Evolutionary conservation across 2,113 vertebrate species (phyloP), one percentile per base, ranked within the genome.

Genomic region (Pleuronectes platessa): DNA sequence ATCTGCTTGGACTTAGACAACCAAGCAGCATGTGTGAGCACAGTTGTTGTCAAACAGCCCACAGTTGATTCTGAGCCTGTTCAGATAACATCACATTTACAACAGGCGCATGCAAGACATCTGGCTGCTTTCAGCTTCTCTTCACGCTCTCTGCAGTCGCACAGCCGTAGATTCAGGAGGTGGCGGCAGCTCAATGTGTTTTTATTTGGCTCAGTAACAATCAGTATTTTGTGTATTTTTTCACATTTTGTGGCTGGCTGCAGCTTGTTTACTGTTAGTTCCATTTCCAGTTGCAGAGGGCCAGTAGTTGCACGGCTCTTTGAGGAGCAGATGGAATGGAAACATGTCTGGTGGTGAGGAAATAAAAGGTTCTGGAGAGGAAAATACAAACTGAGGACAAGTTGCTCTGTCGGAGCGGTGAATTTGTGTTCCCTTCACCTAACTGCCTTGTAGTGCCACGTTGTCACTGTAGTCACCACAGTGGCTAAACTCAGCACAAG

Each of bases 361-460:
- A 64, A 72, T 3, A 61, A 35, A 58, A 10, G 35, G 21, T 10
- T 69, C 31, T 27, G 53, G 15, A 59, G 0, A 5, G 51, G 20
- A 54, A 54, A 54, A 9, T 54, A 51, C 21, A 20, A 61, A 54
- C n/a, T 21, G 18, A 45, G 27, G 24, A 54, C 45, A 54, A 17
- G 17, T 61, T n/a, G 66, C n/a, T 24, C 12, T 21, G 54, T 62
- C 45, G 6, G 27, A 24, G 31, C 24, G 9, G 10, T 24, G 20
- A 51, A 49, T 45, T 58, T 14, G 20, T 45, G 27, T 24, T 60
- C 27, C 61, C 20, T 15, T 24, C 24, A 6, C 47, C 49, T 61
- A 56, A 71, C 37, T 21, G 24, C 35, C 40, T 53, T 31, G 42
- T 20, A 3, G n/a, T 61, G 76, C 73, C 76, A 70, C 35, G 40